Percentiles rank a stretch among this genome's conserved stretches.
Conservation (phyloP, 2,113 vertebrate genomes). For the Gila orcuttii region DNA sequence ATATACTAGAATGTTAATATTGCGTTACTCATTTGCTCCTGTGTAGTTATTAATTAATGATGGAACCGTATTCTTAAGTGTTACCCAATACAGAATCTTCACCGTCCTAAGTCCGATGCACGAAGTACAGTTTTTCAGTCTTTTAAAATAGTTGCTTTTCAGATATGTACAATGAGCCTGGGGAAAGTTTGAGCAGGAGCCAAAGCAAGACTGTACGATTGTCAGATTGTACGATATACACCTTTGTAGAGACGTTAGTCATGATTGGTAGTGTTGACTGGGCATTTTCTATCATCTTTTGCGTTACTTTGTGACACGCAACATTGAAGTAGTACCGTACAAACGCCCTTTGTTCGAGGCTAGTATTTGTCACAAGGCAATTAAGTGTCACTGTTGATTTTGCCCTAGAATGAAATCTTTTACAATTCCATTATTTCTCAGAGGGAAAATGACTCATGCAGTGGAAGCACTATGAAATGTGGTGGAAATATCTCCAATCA, state of each 20-base stretch:
- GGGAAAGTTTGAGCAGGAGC: neutral
- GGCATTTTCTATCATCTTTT: conserved; percentile 4
- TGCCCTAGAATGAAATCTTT: neutral
- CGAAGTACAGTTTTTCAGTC: neutral
- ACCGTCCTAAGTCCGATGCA: neutral
- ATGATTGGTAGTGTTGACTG: neutral
- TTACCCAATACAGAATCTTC: neutral
- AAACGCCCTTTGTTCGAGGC: neutral
- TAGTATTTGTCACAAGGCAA: neutral
- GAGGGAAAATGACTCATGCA: neutral
- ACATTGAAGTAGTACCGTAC: conserved; percentile 1
- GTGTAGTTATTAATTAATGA: too few species aligned
- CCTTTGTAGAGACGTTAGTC: neutral
- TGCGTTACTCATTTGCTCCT: too few species aligned
- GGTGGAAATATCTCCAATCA: neutral
- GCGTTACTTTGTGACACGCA: neutral
- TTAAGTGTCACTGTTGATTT: neutral
- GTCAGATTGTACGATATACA: neutral
- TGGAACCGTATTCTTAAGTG: too few species aligned
- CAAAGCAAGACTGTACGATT: neutral
- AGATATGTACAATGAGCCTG: neutral
- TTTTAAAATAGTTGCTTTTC: neutral
- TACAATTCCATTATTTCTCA: conserved; percentile 6
- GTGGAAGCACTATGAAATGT: neutral
- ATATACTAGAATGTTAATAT: too few species aligned